Evolutionary conservation across 2,888 invertebrate genomes (phyloP), one percentile per base, ranked within the genome.

Genomic region (Metalampra italica): DNA sequence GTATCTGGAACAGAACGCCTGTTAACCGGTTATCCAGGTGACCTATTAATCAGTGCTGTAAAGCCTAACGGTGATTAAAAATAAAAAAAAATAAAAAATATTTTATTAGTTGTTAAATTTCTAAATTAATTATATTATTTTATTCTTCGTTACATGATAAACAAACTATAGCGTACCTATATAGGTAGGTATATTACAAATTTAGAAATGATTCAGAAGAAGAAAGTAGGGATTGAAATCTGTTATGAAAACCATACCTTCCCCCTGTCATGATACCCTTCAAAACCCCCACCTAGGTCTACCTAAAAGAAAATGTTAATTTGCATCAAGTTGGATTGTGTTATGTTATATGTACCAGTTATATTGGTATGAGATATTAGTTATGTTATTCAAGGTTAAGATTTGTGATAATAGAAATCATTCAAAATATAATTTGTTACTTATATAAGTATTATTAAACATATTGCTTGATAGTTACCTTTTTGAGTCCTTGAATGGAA

Each of bases 401-500:
- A 40, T 44, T 45, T 40, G 40, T 47, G 34, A 49, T 40, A 51
- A 5, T 2, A 8, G 9, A 8, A 22, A 5, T 22, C 32, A 4
- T 4, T 32, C 7, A 11, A 9, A 30, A 30, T 8, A 32, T 32
- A 32, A 32, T 32, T 32, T 9, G 32, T n/a, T n/a, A 32, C 32
- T 32, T 32, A 7, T 5, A 7, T 30, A 32, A 32, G 11, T 8
- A 32, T 4, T 32, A 32, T 2, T 32, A 9, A 9, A 11, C 32
- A 32, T 2, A 32, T 32, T 7, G n/a, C 8, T 32, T 32, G 32
- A 32, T 2, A n/a, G n/a, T 66, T 65, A 94, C 93, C 90, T 93
- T 93, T 76, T 94, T 95, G 8, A 95, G 79, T 11, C 95, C 95
- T 73, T 95, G 95, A 54, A 95, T 94, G 0, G 95, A 94, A 2